Base-by-base conservation (phyloP, 2,113 vertebrate genomes). In the Diphyllodes magnificus region DNA sequence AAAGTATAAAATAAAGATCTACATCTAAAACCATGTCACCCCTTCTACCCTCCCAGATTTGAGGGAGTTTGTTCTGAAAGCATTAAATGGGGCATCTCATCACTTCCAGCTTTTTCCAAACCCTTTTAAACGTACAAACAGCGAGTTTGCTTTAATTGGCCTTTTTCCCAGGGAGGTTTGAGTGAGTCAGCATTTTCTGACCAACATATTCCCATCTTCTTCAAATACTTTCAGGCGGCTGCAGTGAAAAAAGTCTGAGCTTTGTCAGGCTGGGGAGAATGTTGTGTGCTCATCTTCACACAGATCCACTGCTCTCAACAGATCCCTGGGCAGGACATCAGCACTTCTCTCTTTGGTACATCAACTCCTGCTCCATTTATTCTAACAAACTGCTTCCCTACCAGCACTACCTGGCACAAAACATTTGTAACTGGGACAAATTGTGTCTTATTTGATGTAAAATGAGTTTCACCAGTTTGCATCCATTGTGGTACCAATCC, bases 161-260 rank as follows among this genome's bases (percentile, higher is more conserved):
- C 35, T 56, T 77, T 68, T 65, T 85, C 89, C 87, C 22, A 3
- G 70, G n/a, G 57, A 79, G 5, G 2, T 76, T 80, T 72, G 82
- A 73, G 87, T 92, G 87, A 97, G 63, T 95, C 89, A 91, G 94
- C 91, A 51, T 50, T 78, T 95, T 91, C 78, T 72, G 81, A 86
- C 83, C 78, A 72, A 49, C 45, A 54, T 13, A 42, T 86, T 80
- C 57, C 57, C 65, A 50, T 78, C 61, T 72, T 65, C 76, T 66
- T 85, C 84, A 69, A 93, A 92, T 16, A 49, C 5, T 12, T 79
- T 81, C 80, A 40, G 40, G 21, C 0, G 0, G 44, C 61, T 71
- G 53, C 61, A 39, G 65, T 42, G 68, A 73, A 79, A 71, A 78
- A 63, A 14, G 15, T 30, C 59, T 7, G 54, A 82, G 63, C 59